These are phyloP conservation scores for Drosophila colorata DNA, from an alignment of 2,888 invertebrate genomes.

Conservation along the genomic window DNA sequence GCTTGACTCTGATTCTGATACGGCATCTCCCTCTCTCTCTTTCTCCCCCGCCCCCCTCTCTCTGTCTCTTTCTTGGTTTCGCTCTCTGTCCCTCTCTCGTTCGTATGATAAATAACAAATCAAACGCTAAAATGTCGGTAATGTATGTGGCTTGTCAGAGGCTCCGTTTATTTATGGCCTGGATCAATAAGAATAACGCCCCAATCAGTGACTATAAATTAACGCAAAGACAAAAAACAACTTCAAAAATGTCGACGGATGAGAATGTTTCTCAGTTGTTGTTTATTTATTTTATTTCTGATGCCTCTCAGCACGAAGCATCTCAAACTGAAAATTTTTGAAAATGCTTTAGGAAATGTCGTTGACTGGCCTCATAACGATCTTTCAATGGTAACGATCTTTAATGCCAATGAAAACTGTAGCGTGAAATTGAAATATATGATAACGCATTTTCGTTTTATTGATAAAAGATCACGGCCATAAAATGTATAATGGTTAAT, in stretches of 20 bases:
- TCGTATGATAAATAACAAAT: constrained; percentile 82
- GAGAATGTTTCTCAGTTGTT: constrained; percentile 64
- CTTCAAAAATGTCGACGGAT: constrained; percentile 67
- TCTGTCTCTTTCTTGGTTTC: constrained; percentile 6
- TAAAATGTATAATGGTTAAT: constrained; percentile 15
- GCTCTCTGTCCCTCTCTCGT: constrained; percentile 33
- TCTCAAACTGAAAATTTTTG: constrained; percentile 31
- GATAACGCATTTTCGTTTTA: constrained; percentile 1
- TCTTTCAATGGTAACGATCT: constrained; percentile 18
- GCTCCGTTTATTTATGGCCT: constrained; percentile 80
- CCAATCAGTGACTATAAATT: constrained; percentile 82
- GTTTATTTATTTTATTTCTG: constrained; percentile 32
- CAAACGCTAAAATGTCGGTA: constrained; percentile 83
- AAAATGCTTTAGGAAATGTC: constrained; percentile 50
- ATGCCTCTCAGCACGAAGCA: constrained; percentile 15
- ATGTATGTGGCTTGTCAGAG: constrained; percentile 81
- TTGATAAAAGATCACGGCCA: constrained; percentile 3
- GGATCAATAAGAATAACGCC: constrained; percentile 83
- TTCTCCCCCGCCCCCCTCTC: constrained; percentile 22
- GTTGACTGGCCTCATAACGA: constrained; percentile 37
- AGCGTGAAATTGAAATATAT: constrained; percentile 27
- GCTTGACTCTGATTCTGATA: constrained; percentile 8
- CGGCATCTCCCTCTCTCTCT: constrained; percentile 13
- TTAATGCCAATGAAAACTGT: constrained; percentile 24
- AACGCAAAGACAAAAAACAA: constrained; percentile 81